Percentiles rank a stretch among this genome's conserved stretches.
phyloP scores from a whole-genome alignment of 2,113 vertebrate genomes.

The Gallinago jamesoni region DNA sequence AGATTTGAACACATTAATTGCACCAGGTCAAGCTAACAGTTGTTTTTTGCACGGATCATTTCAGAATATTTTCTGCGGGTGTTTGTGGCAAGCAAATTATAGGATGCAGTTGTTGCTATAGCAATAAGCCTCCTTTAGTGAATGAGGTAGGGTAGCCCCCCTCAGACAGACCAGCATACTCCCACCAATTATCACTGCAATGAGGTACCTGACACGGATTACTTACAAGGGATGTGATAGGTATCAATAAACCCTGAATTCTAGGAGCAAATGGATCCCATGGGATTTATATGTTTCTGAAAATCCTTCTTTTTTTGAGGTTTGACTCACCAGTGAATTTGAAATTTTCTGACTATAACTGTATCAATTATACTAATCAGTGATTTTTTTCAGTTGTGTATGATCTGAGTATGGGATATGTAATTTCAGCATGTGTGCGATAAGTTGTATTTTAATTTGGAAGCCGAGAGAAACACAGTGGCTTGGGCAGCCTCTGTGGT shows the following conservation, averaged over 20 bases:
- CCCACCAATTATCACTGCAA: background rate
- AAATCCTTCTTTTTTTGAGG: constrained; percentile 5
- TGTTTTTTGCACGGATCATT: background rate
- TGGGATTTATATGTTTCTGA: background rate
- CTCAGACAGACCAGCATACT: background rate
- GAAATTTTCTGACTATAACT: constrained; percentile 23
- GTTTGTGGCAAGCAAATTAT: constrained; percentile 13
- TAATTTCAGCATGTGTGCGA: background rate
- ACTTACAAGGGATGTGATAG: background rate
- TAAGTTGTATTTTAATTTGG: background rate
- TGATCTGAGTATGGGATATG: background rate
- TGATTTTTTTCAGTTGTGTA: background rate
- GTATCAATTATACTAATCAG: background rate
- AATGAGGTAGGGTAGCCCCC: constrained; percentile 12
- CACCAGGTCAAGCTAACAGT: background rate
- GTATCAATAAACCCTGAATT: background rate
- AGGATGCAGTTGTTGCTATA: constrained; percentile 65
- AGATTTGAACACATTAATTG: background rate
- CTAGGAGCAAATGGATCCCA: background rate
- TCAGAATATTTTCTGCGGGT: background rate
- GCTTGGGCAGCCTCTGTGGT: background rate
- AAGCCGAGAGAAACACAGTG: background rate
- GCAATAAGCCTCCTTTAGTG: constrained; percentile 48
- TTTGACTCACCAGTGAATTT: background rate
- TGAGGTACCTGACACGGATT: background rate